A percentile compares a stretch with the other conserved stretches of the same genome.
Evolutionary conservation across 2,888 invertebrate genomes (phyloP).

Genomic region (Atherix ibis): DNA sequence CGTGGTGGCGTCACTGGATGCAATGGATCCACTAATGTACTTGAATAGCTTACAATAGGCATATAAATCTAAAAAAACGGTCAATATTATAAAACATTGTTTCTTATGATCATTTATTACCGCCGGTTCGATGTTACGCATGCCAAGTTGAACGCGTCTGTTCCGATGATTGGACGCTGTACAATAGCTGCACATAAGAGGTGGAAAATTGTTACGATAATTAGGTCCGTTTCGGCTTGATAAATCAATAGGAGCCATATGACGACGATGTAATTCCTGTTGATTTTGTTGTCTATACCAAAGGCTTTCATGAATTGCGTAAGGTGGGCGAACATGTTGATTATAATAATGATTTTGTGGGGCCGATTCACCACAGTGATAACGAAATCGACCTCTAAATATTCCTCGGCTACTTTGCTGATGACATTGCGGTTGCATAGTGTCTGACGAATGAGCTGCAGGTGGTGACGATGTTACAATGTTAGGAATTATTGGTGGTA

Average conservation of each 20-base stretch:
- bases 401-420: not conserved
- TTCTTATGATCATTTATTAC: not conserved
- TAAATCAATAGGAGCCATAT: conserved; percentile 30
- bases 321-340: conserved; percentile 39
- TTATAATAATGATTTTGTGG: conserved; percentile 15
- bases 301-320: conserved; percentile 56
- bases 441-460: conserved; percentile 14
- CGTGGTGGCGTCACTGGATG: conserved; percentile 2
- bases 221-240: conserved; percentile 23
- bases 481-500: no score
- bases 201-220: conserved; percentile 23
- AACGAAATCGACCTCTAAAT: conserved; percentile 3
- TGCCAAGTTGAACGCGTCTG: conserved; percentile 8
- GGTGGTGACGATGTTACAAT: conserved; percentile 25
- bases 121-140: conserved; percentile 27
- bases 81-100: no score
- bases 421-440: conserved; percentile 7
- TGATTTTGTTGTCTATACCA: conserved; percentile 59
- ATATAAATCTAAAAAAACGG: conserved; percentile 15
- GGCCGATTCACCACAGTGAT: conserved; percentile 13
- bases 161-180: conserved; percentile 16
- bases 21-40: conserved; percentile 13
- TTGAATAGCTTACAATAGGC: conserved; percentile 14
- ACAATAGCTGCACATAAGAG: conserved; percentile 23
- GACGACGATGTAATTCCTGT: conserved; percentile 41